phyloP scores from a whole-genome alignment of 2,113 vertebrate species.

The Myotis lucifugus region DNA sequence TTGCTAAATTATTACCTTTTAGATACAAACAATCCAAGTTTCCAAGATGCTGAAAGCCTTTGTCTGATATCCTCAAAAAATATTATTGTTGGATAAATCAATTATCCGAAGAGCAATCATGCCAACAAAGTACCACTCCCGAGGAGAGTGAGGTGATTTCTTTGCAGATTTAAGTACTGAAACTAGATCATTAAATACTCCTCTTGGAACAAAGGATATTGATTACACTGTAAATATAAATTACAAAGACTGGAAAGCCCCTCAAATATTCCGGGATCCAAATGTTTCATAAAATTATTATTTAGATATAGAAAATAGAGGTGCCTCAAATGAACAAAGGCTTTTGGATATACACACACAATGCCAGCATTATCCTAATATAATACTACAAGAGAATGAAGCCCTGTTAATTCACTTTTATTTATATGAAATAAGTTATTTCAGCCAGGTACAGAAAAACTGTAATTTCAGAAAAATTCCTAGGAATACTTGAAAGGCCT shows the following conservation, averaged over 20 bases:
- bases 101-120: constrained; percentile 81
- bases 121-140: constrained; percentile 79
- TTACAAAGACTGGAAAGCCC: constrained; percentile 82
- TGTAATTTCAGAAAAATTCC: constrained; percentile 79
- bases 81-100: constrained; percentile 84
- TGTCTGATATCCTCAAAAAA: constrained; percentile 83
- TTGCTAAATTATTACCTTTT: constrained; percentile 83
- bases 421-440: constrained; percentile 83
- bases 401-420: constrained; percentile 76
- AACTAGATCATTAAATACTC: constrained; percentile 83
- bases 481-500: constrained; percentile 80
- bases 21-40: constrained; percentile 83
- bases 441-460: constrained; percentile 81
- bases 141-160: constrained; percentile 80
- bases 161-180: constrained; percentile 81
- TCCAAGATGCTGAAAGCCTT: constrained; percentile 82
- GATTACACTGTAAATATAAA: constrained; percentile 84
- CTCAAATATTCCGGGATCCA: constrained; percentile 83
- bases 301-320: constrained; percentile 83
- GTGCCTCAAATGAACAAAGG: constrained; percentile 80
- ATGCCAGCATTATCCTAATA: constrained; percentile 83
- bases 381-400: constrained; percentile 81
- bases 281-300: constrained; percentile 84
- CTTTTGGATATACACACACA: constrained; percentile 77
- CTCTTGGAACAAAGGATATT: constrained; percentile 82